Evolutionary conservation across 2,888 invertebrate species (phyloP), one percentile per base, ranked within the genome.

Genomic region (Megamerina dolium): DNA sequence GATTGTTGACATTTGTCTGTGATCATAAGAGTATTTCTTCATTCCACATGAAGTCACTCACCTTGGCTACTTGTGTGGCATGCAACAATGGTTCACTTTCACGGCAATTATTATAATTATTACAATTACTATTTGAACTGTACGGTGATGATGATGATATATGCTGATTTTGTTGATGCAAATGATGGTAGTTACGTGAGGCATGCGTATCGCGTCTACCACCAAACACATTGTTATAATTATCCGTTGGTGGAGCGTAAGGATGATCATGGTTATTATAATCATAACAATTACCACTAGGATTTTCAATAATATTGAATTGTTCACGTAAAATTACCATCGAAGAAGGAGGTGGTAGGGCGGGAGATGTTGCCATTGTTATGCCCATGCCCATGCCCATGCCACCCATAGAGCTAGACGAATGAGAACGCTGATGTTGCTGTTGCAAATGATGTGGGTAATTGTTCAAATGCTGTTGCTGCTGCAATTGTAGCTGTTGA

Each of bases 291-390:
- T 65, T 62, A 59, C 63, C 63, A 53, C 62, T 68, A 55, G 65
- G 70, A 60, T 72, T 72, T 56, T 72, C 70, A 57, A 67, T 70
- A 49, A 72, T 72, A 61, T 72, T 71, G 54, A 70, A 71, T 46
- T 61, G 62, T 49, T 72, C 70, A 52, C 69, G 66, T 54, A 67
- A 74, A 55, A 77, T 77, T 77, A 60, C 74, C 77, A 46, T 75
- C 72, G 57, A 74, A 74, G 54, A 73, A 72, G 6, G 70, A 73
- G 45, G 31, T 48, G 35, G 44, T 38, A 46, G 41, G 38, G 46
- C 42, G 34, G 55, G 50, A 36, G 47, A 34, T 55, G 57, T 40
- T 21, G 55, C 35, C 51, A 58, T 45, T 42, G 51, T 33, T 55
- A 57, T 50, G 29, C 38, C 37, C 34, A 34, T 36, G 41, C 38